Evolutionary conservation across 2,888 invertebrate species (phyloP).

Genomic region (Andrena marginata): DNA sequence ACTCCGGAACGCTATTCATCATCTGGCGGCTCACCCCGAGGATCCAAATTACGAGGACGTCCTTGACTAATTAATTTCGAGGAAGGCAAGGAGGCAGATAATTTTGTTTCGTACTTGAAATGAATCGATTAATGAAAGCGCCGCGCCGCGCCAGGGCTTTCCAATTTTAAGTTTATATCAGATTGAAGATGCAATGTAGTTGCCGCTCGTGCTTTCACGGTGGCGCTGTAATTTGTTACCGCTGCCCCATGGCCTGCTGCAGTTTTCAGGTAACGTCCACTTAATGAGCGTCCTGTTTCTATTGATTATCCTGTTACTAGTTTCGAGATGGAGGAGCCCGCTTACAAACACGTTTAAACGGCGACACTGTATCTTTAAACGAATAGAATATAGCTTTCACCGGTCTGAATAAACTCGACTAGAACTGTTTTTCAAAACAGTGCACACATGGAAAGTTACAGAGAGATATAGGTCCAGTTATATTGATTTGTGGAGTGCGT

Average conservation of each 20-base stretch:
- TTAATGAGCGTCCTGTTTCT: constrained; percentile 29
- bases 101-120: constrained; percentile 58
- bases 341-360: background rate
- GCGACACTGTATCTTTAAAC: too few relatives aligned
- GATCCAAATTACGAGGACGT: constrained; percentile 45
- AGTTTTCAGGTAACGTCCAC: constrained; percentile 33
- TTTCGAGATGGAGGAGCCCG: background rate
- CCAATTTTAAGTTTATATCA: constrained; percentile 37
- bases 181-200: constrained; percentile 34
- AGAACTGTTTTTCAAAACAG: background rate
- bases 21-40: constrained; percentile 30
- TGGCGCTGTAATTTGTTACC: constrained; percentile 30
- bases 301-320: constrained; percentile 42
- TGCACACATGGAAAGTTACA: background rate
- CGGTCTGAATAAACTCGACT: too few relatives aligned
- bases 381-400: too few relatives aligned
- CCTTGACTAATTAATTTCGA: constrained; percentile 63
- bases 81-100: constrained; percentile 29
- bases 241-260: background rate
- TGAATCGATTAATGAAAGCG: constrained; percentile 45
- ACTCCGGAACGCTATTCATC: constrained; percentile 66
- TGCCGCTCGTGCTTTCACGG: constrained; percentile 18
- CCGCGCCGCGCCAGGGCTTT: background rate
- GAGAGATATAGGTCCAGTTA: background rate
- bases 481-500: background rate